Evolutionary conservation across 2,888 invertebrate genomes (phyloP).

Genomic region (Campoplex nolae): DNA sequence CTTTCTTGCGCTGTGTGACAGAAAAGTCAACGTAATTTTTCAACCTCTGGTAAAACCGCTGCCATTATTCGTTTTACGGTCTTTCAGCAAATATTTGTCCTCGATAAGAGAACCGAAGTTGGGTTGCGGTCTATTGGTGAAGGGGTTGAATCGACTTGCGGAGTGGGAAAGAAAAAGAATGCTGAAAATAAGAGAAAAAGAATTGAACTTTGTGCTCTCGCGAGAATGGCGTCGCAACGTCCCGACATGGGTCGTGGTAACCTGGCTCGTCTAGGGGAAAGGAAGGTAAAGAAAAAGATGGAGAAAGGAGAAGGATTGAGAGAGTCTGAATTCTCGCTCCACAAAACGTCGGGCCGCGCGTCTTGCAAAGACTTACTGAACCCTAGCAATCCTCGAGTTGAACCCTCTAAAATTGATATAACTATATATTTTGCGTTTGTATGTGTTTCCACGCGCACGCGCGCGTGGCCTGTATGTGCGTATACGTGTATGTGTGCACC

Average conservation of each 20-base stretch:
- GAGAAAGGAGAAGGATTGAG: conserved; percentile 4
- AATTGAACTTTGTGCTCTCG: conserved; percentile 49
- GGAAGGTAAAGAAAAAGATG: conserved; percentile 29
- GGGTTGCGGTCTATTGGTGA: conserved; percentile 7
- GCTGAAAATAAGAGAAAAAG: conserved; percentile 38
- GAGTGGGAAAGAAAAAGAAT: conserved; percentile 41
- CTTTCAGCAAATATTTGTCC: conserved; percentile 76
- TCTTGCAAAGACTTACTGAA: conserved; percentile 53
- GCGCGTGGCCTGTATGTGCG: not conserved
- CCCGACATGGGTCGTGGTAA: conserved; percentile 36
- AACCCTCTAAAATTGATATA: conserved; percentile 34
- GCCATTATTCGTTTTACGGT: conserved; percentile 69
- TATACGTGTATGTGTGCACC: conserved; percentile 31
- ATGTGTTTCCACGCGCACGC: not conserved
- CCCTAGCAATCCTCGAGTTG: conserved; percentile 45
- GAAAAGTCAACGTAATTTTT: conserved; percentile 50
- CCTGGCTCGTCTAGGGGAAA: conserved; percentile 19
- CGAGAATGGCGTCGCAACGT: conserved; percentile 49
- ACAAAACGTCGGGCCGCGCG: conserved; percentile 46
- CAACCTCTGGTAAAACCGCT: conserved; percentile 5
- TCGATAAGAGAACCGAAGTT: conserved; percentile 39
- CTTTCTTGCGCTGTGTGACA: conserved; percentile 17
- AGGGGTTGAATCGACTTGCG: conserved; percentile 45
- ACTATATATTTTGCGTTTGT: not conserved
- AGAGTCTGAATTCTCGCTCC: conserved; percentile 33